Percentiles rank a stretch among this genome's conserved stretches.
These are phyloP conservation scores for Hyaena hyaena DNA, from an alignment of 2,113 vertebrate species.

Conservation along the genomic window DNA sequence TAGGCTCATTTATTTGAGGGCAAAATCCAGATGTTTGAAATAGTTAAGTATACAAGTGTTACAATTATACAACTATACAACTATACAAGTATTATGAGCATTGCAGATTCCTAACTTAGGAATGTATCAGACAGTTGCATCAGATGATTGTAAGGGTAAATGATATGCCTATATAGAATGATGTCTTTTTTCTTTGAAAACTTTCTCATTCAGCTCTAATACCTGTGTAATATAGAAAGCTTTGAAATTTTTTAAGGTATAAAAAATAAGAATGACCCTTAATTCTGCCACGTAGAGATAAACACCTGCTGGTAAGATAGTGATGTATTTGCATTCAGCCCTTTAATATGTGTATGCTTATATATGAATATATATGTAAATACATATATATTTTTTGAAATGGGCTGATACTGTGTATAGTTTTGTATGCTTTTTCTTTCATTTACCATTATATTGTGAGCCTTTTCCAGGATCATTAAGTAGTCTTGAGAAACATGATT, in stretches of 20 bases:
- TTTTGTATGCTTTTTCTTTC: slow-evolving; percentile 34
- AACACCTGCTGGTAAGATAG: slow-evolving; percentile 11
- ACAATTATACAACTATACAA: slow-evolving; percentile 16
- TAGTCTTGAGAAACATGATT: slow-evolving; percentile 2
- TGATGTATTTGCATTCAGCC: background rate
- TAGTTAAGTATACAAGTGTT: background rate
- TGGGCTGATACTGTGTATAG: background rate
- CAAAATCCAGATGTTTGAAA: slow-evolving; percentile 47
- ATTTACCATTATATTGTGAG: background rate
- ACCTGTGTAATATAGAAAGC: background rate
- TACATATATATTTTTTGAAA: background rate
- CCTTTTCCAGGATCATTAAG: slow-evolving; percentile 8
- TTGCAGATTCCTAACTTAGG: background rate
- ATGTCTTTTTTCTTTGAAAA: slow-evolving; percentile 21
- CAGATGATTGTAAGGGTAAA: slow-evolving; percentile 23
- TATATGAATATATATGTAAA: background rate
- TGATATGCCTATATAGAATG: background rate
- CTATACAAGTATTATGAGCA: background rate
- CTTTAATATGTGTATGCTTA: background rate
- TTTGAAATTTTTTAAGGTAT: background rate
- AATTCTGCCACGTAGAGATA: background rate
- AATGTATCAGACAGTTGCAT: background rate
- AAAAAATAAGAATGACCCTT: slow-evolving; percentile 21
- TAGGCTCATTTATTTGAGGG: slow-evolving; percentile 12
- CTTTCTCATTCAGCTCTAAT: slow-evolving; percentile 1